Evolutionary conservation across 2,113 vertebrate genomes (phyloP).

Genomic region (Lophotis ruficrista): DNA sequence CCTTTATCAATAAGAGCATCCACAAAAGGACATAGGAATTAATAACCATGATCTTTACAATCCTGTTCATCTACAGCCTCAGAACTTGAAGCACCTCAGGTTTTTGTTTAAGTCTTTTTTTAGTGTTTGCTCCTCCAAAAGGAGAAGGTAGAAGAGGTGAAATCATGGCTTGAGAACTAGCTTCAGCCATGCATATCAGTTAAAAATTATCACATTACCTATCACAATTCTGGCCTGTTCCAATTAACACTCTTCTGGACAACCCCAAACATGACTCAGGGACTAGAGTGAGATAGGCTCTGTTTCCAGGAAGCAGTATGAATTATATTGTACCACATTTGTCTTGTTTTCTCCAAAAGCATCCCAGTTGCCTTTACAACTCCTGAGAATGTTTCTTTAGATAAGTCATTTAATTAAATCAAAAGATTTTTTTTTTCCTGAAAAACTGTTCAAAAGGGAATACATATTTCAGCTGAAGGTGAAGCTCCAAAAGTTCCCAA

Average conservation of each 20-base stretch:
- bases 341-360: background rate
- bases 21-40: background rate
- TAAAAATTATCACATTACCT: background rate
- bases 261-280: background rate
- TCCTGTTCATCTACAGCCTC: background rate
- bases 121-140: background rate
- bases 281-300: background rate
- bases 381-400: background rate
- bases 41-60: background rate
- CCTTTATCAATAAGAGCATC: background rate
- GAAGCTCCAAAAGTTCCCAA: background rate
- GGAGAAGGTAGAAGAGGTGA: background rate
- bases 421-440: background rate
- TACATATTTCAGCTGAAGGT: background rate
- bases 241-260: background rate
- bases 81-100: background rate
- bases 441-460: accelerated
- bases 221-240: accelerated
- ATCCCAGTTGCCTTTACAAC: background rate
- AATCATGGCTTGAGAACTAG: background rate
- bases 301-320: background rate
- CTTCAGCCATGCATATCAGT: accelerated
- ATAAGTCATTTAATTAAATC: accelerated
- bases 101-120: background rate
- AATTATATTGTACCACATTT: background rate